These are phyloP conservation scores for Gnathonemus echidnorhynchus DNA, from an alignment of 2,113 vertebrate genomes.

Conservation along the genomic window DNA sequence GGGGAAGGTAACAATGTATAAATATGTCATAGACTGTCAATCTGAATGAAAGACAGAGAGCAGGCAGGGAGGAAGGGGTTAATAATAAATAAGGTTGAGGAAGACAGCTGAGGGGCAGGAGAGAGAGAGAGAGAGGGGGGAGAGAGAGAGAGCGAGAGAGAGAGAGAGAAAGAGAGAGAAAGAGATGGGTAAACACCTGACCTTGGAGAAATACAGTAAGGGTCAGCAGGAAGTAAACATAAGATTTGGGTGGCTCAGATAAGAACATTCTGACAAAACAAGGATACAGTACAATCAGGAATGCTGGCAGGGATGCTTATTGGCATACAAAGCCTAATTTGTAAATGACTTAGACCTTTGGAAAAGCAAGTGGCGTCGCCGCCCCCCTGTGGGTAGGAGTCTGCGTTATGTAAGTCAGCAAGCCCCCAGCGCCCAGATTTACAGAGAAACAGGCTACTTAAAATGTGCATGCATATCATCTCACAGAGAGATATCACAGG, in stretches of 20 bases:
- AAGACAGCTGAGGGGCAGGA: conserved; percentile 22
- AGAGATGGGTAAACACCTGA: conserved; percentile 12
- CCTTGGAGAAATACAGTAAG: conserved; percentile 6
- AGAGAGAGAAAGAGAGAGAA: neutral
- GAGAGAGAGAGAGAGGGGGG: neutral
- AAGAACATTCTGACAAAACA: conserved; percentile 9
- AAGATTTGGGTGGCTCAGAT: conserved; percentile 24
- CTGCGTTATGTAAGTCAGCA: neutral
- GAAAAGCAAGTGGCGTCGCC: neutral
- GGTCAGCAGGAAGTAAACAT: conserved; percentile 13
- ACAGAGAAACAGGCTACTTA: neutral
- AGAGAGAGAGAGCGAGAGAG: neutral
- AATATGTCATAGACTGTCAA: neutral
- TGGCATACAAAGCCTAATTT: neutral
- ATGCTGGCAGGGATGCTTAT: neutral
- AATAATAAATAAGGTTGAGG: conserved; percentile 12
- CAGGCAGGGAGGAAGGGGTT: conserved; percentile 27
- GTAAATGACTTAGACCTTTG: neutral
- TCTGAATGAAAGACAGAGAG: conserved; percentile 32
- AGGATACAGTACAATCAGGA: neutral
- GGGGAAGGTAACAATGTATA: neutral
- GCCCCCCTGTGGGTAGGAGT: neutral
- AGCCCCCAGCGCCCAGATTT: neutral
- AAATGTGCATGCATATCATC: neutral
- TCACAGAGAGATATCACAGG: neutral